These are phyloP conservation scores for Drosophila bocqueti DNA, from an alignment of 1,140 invertebrate genomes.

Conservation along the genomic window DNA sequence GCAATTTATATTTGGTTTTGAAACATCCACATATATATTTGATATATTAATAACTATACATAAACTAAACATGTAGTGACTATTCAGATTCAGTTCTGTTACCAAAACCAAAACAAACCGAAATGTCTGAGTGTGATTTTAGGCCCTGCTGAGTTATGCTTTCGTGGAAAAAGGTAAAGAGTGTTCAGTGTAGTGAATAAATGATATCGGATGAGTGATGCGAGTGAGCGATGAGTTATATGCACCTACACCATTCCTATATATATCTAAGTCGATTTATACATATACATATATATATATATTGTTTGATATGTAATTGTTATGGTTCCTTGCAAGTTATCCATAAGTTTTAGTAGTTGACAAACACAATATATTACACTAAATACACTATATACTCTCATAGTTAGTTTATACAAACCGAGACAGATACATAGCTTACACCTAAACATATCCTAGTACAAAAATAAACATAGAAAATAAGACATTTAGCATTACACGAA, in stretches of 20 bases:
- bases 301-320: constrained; percentile 65
- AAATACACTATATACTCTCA: constrained; percentile 9
- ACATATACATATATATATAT: constrained; percentile 32
- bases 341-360: constrained; percentile 19
- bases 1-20: constrained; percentile 32
- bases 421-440: constrained; percentile 43
- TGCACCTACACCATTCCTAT: constrained; percentile 38
- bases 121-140: constrained; percentile 39
- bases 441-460: constrained; percentile 20
- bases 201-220: constrained; percentile 25
- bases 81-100: constrained; percentile 56
- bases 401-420: constrained; percentile 36
- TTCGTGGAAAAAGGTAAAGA: constrained; percentile 52
- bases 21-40: constrained; percentile 43
- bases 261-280: constrained; percentile 21
- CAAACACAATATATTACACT: constrained; percentile 6
- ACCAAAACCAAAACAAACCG: constrained; percentile 26
- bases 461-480: constrained; percentile 52
- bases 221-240: constrained; percentile 29
- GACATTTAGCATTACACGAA: constrained; percentile 23
- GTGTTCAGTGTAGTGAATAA: constrained; percentile 20
- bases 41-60: constrained; percentile 40
- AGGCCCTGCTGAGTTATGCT: constrained; percentile 38
- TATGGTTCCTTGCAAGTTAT: constrained; percentile 68
- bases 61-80: constrained; percentile 60